phyloP scores from a whole-genome alignment of 2,113 vertebrate genomes.

The Brachyistius frenatus region DNA sequence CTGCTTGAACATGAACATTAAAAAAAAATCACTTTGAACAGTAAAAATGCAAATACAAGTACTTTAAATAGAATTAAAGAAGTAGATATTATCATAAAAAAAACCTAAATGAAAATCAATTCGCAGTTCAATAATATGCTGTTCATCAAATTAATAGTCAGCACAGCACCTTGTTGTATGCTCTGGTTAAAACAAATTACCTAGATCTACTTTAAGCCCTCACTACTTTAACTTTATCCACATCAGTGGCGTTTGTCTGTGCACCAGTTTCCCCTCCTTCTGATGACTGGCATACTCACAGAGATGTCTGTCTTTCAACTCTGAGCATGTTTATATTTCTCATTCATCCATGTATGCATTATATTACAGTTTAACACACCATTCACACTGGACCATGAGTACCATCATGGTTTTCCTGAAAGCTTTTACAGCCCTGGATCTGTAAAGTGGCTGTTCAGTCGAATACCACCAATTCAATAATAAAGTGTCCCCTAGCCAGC shows the following conservation, averaged over 20 bases:
- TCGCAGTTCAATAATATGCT: background rate
- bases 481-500: conserved; percentile 41
- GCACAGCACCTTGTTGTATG: background rate
- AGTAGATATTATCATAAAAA: background rate
- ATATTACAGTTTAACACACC: conserved; percentile 46
- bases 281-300: background rate
- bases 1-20: background rate
- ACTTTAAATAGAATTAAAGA: background rate
- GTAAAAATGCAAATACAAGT: background rate
- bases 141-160: background rate
- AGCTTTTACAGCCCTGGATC: conserved; percentile 50
- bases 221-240: background rate
- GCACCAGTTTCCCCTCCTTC: background rate
- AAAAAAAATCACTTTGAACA: background rate
- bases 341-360: conserved; percentile 44
- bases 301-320: conserved; percentile 6
- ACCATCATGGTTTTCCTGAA: conserved; percentile 35
- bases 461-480: conserved; percentile 47
- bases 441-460: conserved; percentile 58
- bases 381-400: conserved; percentile 41
- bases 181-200: background rate
- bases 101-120: background rate
- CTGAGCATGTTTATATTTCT: conserved; percentile 31
- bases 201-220: background rate
- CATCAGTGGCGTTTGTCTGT: background rate